Conservation (phyloP, 2,888 invertebrate genomes). For the Horisme vitalbata region DNA sequence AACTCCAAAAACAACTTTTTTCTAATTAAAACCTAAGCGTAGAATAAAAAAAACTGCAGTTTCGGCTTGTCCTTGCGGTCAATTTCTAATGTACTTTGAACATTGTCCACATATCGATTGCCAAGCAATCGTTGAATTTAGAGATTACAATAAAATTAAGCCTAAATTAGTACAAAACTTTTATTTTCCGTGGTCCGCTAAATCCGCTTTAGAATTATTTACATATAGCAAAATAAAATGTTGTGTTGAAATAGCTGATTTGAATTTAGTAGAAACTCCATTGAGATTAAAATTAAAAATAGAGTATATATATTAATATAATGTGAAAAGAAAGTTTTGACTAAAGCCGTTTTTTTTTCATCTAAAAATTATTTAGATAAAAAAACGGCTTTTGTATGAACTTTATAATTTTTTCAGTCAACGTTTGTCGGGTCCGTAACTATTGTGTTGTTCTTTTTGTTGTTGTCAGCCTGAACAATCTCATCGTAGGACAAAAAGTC, state of each 20-base stretch:
- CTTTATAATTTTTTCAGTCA: no score
- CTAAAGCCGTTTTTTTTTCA: no score
- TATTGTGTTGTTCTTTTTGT: no score
- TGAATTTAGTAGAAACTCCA: background rate
- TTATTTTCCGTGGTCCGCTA: constrained; percentile 59
- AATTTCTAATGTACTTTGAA: constrained; percentile 1
- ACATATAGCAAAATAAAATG: constrained; percentile 40
- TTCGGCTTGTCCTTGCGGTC: no score
- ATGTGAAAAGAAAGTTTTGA: no score
- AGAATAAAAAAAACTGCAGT: background rate
- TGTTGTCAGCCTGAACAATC: no score
- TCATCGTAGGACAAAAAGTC: no score
- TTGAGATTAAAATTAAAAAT: background rate
- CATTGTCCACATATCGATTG: constrained; percentile 15
- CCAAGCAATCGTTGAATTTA: constrained; percentile 28
- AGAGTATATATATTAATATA: background rate
- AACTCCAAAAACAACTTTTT: no score
- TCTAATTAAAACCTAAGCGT: no score
- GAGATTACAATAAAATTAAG: constrained; percentile 35
- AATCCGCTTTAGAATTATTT: constrained; percentile 54
- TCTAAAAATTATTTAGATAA: no score
- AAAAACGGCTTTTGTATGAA: no score
- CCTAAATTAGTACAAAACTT: constrained; percentile 47
- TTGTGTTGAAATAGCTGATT: background rate
- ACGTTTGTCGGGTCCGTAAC: no score